Percentiles rank a stretch among this genome's conserved stretches.
Evolutionary conservation across 2,113 vertebrate genomes (phyloP).

Genomic region (Herpetotheres cachinnans): DNA sequence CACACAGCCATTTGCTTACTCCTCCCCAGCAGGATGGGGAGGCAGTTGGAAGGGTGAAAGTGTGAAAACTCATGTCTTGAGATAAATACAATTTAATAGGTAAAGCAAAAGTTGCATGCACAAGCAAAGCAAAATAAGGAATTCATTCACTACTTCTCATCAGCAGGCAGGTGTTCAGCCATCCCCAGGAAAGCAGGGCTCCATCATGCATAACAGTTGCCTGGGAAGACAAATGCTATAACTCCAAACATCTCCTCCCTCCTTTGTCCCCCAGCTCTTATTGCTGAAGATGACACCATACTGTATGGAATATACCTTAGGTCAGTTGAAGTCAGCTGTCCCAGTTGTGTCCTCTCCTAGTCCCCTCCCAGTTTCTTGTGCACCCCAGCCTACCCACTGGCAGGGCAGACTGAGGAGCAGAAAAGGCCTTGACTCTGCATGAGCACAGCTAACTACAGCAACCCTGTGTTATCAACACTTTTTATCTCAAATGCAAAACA

Average conservation of each 20-base stretch:
- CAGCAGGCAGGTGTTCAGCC: too few species aligned
- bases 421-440: background rate
- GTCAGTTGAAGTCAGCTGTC: background rate
- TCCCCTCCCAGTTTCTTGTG: too few species aligned
- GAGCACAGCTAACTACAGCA: background rate
- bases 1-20: accelerated
- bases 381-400: background rate
- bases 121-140: background rate
- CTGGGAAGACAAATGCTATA: too few species aligned
- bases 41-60: background rate
- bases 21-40: background rate
- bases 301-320: background rate
- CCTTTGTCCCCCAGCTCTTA: too few species aligned
- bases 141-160: too few species aligned
- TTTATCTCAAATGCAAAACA: background rate
- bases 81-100: background rate
- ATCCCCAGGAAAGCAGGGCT: too few species aligned
- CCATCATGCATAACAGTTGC: too few species aligned
- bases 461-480: background rate
- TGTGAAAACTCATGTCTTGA: background rate
- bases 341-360: too few species aligned
- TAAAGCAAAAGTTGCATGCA: background rate
- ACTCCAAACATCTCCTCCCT: too few species aligned
- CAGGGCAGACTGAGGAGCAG: background rate
- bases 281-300: too few species aligned